A percentile compares a stretch with the other conserved stretches of the same genome.
Conservation (phyloP, 2,888 invertebrate species). For the Agriopis leucophaearia region DNA sequence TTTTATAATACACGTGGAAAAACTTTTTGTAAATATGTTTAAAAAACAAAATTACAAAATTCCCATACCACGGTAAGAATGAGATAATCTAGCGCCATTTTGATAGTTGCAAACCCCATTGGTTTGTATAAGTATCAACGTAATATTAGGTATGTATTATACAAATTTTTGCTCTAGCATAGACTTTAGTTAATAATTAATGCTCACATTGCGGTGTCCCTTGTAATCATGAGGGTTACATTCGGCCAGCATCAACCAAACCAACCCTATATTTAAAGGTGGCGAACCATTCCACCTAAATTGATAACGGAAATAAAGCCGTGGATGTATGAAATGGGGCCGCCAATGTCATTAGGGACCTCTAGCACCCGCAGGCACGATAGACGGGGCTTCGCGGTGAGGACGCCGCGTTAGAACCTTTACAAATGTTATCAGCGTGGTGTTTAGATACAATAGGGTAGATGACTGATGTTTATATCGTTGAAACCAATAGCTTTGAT, state of each 20-base stretch:
- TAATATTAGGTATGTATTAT: background rate
- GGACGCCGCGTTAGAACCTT: constrained; percentile 41
- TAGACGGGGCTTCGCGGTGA: constrained; percentile 40
- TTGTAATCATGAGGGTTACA: constrained; percentile 1
- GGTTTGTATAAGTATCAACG: too few relatives aligned
- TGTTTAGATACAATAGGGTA: too few relatives aligned
- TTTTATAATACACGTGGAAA: too few relatives aligned
- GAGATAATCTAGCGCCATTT: too few relatives aligned
- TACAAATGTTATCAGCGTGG: background rate
- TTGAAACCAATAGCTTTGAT: too few relatives aligned
- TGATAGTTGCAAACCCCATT: too few relatives aligned
- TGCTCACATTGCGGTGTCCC: background rate
- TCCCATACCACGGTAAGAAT: too few relatives aligned
- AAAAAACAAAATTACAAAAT: too few relatives aligned
- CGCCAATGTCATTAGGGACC: constrained; percentile 62
- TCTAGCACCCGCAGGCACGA: constrained; percentile 62
- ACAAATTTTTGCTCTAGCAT: background rate
- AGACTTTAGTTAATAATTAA: background rate
- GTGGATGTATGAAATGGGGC: constrained; percentile 55
- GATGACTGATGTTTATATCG: too few relatives aligned
- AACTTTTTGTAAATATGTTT: too few relatives aligned
- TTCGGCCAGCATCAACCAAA: constrained; percentile 24
- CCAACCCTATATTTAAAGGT: constrained; percentile 67
- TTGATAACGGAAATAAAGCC: constrained; percentile 70
- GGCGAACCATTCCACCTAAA: constrained; percentile 64